A percentile compares a stretch with the other conserved stretches of the same genome.
Evolutionary conservation across 1,140 invertebrate species (phyloP).

Genomic region (Ooceraea biroi): DNA sequence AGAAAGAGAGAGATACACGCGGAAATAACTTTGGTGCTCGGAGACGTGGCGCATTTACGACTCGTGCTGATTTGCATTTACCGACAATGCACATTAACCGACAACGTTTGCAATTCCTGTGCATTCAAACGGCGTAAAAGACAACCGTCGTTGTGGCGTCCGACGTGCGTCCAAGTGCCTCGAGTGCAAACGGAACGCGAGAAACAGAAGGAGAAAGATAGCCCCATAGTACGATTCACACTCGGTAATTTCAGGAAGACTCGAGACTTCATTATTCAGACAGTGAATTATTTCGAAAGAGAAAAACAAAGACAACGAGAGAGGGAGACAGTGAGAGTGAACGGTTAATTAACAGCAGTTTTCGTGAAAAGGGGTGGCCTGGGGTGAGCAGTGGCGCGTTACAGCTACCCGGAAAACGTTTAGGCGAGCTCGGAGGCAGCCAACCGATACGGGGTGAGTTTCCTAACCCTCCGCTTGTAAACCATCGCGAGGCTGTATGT

Average conservation of each 20-base stretch:
- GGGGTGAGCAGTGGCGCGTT: background rate
- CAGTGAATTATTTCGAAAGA: constrained; percentile 22
- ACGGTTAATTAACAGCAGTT: constrained; percentile 67
- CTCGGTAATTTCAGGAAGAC: constrained; percentile 23
- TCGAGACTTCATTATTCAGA: constrained; percentile 44
- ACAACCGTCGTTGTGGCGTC: background rate
- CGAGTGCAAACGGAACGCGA: background rate
- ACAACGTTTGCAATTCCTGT: constrained; percentile 15
- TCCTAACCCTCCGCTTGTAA: constrained; percentile 42
- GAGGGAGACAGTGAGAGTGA: background rate
- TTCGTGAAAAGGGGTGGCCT: background rate
- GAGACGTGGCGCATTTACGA: constrained; percentile 20
- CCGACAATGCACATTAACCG: constrained; percentile 36
- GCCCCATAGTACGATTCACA: constrained; percentile 40
- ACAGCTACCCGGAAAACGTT: constrained; percentile 52
- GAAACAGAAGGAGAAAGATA: background rate
- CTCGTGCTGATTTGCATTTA: constrained; percentile 13
- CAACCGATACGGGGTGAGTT: constrained; percentile 17
- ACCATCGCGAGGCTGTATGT: constrained; percentile 15
- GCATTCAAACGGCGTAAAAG: constrained; percentile 29
- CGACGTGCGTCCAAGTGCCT: constrained; percentile 1
- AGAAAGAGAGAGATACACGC: background rate
- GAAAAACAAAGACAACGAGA: background rate
- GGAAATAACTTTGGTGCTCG: background rate
- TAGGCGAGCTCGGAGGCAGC: constrained; percentile 35